Base-by-base conservation (phyloP, 2,797 vertebrate genomes). In the Clarias laeviceps region DNA sequence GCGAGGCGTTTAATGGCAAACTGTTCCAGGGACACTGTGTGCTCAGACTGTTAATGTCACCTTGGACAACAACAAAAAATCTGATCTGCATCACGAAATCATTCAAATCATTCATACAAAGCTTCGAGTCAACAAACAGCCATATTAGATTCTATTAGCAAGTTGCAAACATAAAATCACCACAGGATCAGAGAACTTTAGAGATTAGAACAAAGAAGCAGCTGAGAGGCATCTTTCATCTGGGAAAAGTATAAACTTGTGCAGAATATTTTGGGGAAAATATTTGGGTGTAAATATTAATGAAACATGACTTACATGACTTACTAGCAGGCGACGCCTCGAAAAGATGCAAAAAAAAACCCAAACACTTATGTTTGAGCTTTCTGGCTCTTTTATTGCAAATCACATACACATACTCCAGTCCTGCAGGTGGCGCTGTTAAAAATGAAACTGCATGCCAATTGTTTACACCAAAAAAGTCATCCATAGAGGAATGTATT, bases 11-110 rank as follows among this genome's bases (percentile, higher is more conserved):
- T 66, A 34, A 76, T 62, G 45, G 27, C 68, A 57, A 32, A 40
- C 72, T 84, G 37, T 74, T 32, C 69, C 70, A 54, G 18, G 57
- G 78, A 65, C 24, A 45, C 37, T 3, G 62, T 80, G 37, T 80
- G 77, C 59, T 65, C n/a, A 64, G 61, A 22, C 78, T 50, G 61
- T 64, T 80, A 80, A 64, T n/a, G 50, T 80, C 61, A 50, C 5
- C 20, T n/a, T 61, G 32, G 34, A 78, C 32, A 62, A 37, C 11
- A 45, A 45, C 8, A 45, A 1, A 45, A 24, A 76, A 20, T 65
- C 77, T 27, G 17, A 40, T 17, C 22, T 12, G 34, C 22, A 59
- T 59, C 50, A 59, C 1, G 22, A 77, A 57, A 77, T 59, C 45
- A 22, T 57, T 22, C 20, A 77, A 18, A 7, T 77, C 50, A 59